Evolutionary conservation across 2,113 vertebrate genomes (phyloP).

Genomic region (Grus americana): DNA sequence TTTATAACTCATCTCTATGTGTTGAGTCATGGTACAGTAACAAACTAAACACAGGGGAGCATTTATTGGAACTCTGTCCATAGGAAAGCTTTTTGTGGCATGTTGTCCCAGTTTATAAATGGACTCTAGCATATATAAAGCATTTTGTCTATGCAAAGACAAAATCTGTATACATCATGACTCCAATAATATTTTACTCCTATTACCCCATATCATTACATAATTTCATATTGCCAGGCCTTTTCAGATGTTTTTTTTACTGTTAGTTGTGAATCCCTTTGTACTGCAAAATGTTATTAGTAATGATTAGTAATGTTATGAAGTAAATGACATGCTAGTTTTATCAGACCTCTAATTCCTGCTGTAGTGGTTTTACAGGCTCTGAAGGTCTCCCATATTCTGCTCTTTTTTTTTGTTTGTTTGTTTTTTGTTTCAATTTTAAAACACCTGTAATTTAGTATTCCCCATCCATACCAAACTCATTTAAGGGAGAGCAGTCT

Average conservation of each 20-base stretch:
- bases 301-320: not conserved
- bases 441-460: constrained; percentile 49
- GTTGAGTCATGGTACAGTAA: not conserved
- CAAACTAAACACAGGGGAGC: not conserved
- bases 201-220: not conserved
- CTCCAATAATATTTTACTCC: not conserved
- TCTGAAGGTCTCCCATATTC: not conserved
- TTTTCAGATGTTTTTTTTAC: not conserved
- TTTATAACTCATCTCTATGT: not conserved
- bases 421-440: constrained; percentile 16
- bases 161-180: not conserved
- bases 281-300: not conserved
- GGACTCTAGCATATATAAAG: not conserved
- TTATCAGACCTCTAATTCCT: constrained; percentile 10
- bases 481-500: not conserved
- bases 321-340: constrained; percentile 19
- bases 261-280: not conserved
- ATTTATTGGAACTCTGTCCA: not conserved
- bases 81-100: not conserved
- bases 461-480: constrained; percentile 25
- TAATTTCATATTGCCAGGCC: not conserved
- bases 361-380: constrained; percentile 52
- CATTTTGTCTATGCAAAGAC: not conserved
- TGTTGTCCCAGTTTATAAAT: not conserved
- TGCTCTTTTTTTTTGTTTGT: not conserved